Conservation (phyloP, 2,888 invertebrate species). For the Leucophenga montana region DNA sequence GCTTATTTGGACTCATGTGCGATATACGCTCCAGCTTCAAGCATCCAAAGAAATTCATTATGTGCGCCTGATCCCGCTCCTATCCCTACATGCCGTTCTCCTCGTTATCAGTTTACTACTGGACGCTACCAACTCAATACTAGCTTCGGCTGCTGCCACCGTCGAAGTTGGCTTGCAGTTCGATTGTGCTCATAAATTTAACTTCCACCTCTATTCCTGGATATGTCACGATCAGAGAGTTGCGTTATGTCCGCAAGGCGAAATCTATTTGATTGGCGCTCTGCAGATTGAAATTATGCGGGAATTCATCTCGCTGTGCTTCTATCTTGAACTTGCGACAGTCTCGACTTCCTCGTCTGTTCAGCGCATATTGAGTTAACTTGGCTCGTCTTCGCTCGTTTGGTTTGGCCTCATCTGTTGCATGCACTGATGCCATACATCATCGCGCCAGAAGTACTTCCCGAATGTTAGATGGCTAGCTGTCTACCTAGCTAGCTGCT, state of each 20-base stretch:
- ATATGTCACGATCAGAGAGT: constrained; percentile 6
- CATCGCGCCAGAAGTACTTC: constrained; percentile 32
- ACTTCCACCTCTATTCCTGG: constrained; percentile 14
- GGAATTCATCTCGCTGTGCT: constrained; percentile 9
- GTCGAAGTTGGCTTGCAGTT: not conserved
- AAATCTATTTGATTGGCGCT: constrained; percentile 19
- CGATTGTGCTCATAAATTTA: constrained; percentile 8
- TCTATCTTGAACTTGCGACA: not conserved
- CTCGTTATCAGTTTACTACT: too few relatives aligned
- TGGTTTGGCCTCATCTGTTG: constrained; percentile 15
- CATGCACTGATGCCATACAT: constrained; percentile 36
- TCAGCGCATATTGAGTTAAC: not conserved
- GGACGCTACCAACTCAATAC: too few relatives aligned
- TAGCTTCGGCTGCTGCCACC: too few relatives aligned
- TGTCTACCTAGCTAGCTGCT: too few relatives aligned
- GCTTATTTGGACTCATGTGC: not conserved
- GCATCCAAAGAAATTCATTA: too few relatives aligned
- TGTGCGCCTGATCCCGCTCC: too few relatives aligned
- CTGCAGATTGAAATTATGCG: constrained; percentile 17
- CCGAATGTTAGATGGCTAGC: not conserved
- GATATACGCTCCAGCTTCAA: not conserved
- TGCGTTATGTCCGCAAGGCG: constrained; percentile 18
- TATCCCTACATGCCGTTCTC: too few relatives aligned
- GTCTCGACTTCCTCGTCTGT: not conserved
- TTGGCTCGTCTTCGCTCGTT: not conserved